Percentiles rank a stretch among this genome's conserved stretches.
Evolutionary conservation across 1,140 invertebrate genomes (phyloP).

Genomic region (Cydia fagiglandana): DNA sequence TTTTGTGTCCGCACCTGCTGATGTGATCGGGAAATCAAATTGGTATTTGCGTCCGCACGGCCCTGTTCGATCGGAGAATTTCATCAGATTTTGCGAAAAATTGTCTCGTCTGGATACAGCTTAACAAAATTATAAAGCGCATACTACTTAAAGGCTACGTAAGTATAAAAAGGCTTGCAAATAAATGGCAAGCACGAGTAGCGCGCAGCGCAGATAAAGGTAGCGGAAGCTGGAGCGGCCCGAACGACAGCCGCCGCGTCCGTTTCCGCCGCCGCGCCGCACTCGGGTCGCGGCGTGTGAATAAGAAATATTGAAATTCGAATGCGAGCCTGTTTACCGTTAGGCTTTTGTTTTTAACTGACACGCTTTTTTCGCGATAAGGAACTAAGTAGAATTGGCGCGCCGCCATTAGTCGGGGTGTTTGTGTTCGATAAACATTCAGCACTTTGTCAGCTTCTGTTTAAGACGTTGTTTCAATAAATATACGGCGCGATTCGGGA

Average conservation of each 20-base stretch:
- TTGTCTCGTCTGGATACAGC: no score
- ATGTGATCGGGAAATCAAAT: no score
- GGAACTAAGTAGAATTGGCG: constrained; percentile 2
- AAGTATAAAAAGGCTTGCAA: not conserved
- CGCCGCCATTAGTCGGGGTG: not conserved
- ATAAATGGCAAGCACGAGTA: constrained; percentile 9
- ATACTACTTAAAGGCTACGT: not conserved
- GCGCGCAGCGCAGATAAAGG: constrained; percentile 1
- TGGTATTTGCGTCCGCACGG: no score
- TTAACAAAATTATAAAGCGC: not conserved
- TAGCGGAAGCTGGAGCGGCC: not conserved
- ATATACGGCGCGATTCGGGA: no score
- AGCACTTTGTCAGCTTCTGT: not conserved
- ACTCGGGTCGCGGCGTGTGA: constrained; percentile 12
- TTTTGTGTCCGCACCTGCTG: no score
- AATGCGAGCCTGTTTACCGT: constrained; percentile 1
- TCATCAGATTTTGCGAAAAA: no score
- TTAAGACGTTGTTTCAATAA: not conserved
- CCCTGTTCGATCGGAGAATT: no score
- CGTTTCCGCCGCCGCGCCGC: not conserved
- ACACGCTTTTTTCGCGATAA: not conserved
- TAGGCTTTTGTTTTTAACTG: constrained; percentile 12
- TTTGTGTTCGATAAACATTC: constrained; percentile 4
- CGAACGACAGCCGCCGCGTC: constrained; percentile 9
- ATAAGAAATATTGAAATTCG: constrained; percentile 21